Evolutionary conservation across 2,113 vertebrate species (phyloP).

Genomic region (Chlorocebus sabaeus): DNA sequence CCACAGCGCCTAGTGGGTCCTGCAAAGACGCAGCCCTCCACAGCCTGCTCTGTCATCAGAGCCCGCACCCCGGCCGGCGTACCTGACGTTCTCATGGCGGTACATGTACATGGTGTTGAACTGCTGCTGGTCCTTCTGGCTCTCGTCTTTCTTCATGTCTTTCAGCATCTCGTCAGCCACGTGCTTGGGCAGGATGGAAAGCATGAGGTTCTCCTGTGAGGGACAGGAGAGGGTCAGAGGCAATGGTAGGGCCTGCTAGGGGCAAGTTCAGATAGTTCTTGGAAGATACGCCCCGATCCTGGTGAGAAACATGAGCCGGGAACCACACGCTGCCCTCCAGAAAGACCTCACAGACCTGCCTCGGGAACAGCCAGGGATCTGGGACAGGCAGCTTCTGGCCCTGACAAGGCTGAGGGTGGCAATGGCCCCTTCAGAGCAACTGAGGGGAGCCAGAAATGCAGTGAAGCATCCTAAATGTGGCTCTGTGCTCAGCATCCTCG

Average conservation of each 20-base stretch:
- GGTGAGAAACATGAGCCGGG: background rate
- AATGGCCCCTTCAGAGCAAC: background rate
- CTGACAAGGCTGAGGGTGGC: background rate
- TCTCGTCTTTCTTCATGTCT: slow-evolving; percentile 94
- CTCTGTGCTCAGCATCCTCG: fast-evolving
- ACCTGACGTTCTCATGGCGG: slow-evolving; percentile 98
- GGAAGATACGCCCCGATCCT: background rate
- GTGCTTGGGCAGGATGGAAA: slow-evolving; percentile 97
- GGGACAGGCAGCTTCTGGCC: background rate
- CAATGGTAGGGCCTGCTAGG: too few relatives aligned
- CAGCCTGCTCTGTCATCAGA: fast-evolving
- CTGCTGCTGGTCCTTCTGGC: slow-evolving; percentile 94
- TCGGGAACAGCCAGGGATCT: background rate
- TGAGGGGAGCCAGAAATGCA: background rate
- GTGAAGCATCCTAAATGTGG: background rate
- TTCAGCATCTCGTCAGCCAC: slow-evolving; percentile 98
- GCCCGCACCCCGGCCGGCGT: fast-evolving
- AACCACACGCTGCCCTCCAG: background rate
- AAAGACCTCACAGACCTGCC: fast-evolving
- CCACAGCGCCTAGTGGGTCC: fast-evolving
- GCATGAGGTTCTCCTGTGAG: slow-evolving; percentile 91
- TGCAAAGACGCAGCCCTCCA: fast-evolving
- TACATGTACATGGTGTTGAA: slow-evolving; percentile 99
- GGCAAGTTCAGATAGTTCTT: too few relatives aligned
- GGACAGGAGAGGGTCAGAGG: background rate